Evolutionary conservation across 2,888 invertebrate genomes (phyloP), one percentile per base, ranked within the genome.

Genomic region (Nezara viridula): DNA sequence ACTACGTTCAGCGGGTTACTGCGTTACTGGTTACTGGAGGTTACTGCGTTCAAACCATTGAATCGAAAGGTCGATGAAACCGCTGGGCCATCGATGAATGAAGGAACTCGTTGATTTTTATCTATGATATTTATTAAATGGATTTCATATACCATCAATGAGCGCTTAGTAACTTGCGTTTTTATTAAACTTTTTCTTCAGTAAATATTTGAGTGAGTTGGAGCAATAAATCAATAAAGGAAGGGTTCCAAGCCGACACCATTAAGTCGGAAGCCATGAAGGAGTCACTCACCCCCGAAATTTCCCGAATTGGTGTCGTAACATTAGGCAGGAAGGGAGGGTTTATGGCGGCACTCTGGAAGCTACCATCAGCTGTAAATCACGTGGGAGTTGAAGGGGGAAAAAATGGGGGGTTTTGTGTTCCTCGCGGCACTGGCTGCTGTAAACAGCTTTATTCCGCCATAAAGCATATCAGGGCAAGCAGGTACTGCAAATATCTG

Each of bases 401-500:
- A 73, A 73, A 73, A 73, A 73, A 37, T 14, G 0, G 32, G 37
- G 66, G 66, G 66, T 73, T 32, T 5, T 5, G 10, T 5, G 66
- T 5, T 27, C n/a, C n/a, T n/a, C n/a, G n/a, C 6, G 9, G 7
- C 37, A 27, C 60, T n/a, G 19, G 66, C 66, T 73, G 66, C 66
- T 21, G 66, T 73, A 37, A 73, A 73, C 66, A 32, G 66, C 37
- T 73, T 73, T 37, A 73, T 9, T 73, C 37, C 19, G 66, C 21
- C 16, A 73, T 73, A 73, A 73, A 3, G 32, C 32, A 37, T 37
- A 73, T 37, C 66, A 19, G 32, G 66, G 10, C 19, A 73, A 19
- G 32, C 66, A 73, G 66, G 66, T 73, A 73, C 32, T 73, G 66
- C 66, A 0, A 73, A 73, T 73, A 73, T 73, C 66, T 32, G 66